phyloP scores from a whole-genome alignment of 2,888 invertebrate genomes.

The Xanthorhoe designata region DNA sequence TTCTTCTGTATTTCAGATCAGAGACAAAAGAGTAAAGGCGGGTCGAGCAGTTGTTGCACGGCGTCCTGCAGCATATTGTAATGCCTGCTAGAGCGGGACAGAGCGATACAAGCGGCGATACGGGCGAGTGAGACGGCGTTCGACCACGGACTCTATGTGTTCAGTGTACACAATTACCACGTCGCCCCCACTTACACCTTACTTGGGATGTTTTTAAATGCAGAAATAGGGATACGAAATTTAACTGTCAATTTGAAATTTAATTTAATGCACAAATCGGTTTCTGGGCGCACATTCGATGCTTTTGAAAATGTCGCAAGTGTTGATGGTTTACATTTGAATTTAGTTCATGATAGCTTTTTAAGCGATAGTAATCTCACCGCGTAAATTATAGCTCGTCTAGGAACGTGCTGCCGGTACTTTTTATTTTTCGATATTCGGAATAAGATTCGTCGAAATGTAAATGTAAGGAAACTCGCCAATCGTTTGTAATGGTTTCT shows the following conservation, averaged over 20 bases:
- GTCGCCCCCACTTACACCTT: conserved; percentile 59
- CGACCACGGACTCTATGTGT: conserved; percentile 75
- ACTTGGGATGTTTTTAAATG: conserved; percentile 73
- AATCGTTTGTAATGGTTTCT: conserved; percentile 52
- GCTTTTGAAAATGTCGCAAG: conserved; percentile 72
- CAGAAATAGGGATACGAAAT: conserved; percentile 49
- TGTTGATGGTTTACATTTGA: conserved; percentile 35
- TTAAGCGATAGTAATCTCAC: conserved; percentile 70
- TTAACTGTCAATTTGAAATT: conserved; percentile 53
- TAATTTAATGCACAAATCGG: conserved; percentile 47
- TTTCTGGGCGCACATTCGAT: conserved; percentile 60
- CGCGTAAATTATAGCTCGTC: conserved; percentile 73
- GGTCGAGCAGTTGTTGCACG: conserved; percentile 97
- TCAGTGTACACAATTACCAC: conserved; percentile 67
- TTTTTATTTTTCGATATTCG: conserved; percentile 56
- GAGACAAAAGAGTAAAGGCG: conserved; percentile 97
- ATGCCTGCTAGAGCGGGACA: conserved; percentile 68
- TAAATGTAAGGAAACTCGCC: conserved; percentile 44
- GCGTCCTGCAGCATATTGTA: conserved; percentile 97
- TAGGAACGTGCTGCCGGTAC: conserved; percentile 67
- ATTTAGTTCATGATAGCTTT: conserved; percentile 62
- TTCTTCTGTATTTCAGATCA: conserved; percentile 90
- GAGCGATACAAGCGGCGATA: conserved; percentile 54
- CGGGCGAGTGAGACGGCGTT: conserved; percentile 59
- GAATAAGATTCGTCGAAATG: conserved; percentile 56